A percentile compares a stretch with the other conserved stretches of the same genome.
phyloP scores from a whole-genome alignment of 2,888 invertebrate species.

The Rhodophaea formosa region DNA sequence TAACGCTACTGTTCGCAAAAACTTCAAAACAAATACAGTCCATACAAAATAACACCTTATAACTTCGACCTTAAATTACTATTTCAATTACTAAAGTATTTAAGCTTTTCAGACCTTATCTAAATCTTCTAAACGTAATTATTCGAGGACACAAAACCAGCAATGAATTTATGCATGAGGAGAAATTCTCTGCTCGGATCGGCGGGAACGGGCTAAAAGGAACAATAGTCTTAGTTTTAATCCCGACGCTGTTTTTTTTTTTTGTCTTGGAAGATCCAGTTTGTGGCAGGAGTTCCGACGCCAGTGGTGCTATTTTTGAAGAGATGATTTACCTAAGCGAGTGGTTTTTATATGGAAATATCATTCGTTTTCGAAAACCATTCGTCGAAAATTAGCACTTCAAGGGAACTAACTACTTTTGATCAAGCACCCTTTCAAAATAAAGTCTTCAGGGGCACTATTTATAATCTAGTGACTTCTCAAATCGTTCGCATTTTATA shows the following conservation, averaged over 20 bases:
- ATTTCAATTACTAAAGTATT: slow-evolving; percentile 34
- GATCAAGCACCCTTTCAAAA: too few relatives aligned
- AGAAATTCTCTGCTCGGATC: slow-evolving; percentile 56
- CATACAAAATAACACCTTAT: slow-evolving; percentile 45
- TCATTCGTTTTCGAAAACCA: too few relatives aligned
- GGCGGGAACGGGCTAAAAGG: slow-evolving; percentile 61
- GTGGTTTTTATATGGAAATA: not conserved
- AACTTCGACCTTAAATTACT: slow-evolving; percentile 34
- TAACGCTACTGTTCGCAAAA: slow-evolving; percentile 56
- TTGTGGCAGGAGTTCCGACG: slow-evolving; percentile 62
- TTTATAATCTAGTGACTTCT: too few relatives aligned
- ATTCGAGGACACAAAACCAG: slow-evolving; percentile 65
- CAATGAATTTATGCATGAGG: slow-evolving; percentile 78
- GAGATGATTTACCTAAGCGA: not conserved
- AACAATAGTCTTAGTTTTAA: slow-evolving; percentile 79
- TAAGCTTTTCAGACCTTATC: slow-evolving; percentile 46
- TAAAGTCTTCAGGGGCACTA: too few relatives aligned
- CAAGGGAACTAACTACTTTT: too few relatives aligned
- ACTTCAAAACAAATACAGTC: slow-evolving; percentile 29
- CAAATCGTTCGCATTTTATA: too few relatives aligned
- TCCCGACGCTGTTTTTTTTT: slow-evolving; percentile 56
- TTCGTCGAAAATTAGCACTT: too few relatives aligned
- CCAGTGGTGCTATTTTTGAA: slow-evolving; percentile 37
- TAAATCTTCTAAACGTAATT: slow-evolving; percentile 64
- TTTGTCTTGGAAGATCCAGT: slow-evolving; percentile 59